A percentile compares a stretch with the other conserved stretches of the same genome.
Conservation (phyloP, 2,797 vertebrate species). For the Pipistrellus kuhlii region DNA sequence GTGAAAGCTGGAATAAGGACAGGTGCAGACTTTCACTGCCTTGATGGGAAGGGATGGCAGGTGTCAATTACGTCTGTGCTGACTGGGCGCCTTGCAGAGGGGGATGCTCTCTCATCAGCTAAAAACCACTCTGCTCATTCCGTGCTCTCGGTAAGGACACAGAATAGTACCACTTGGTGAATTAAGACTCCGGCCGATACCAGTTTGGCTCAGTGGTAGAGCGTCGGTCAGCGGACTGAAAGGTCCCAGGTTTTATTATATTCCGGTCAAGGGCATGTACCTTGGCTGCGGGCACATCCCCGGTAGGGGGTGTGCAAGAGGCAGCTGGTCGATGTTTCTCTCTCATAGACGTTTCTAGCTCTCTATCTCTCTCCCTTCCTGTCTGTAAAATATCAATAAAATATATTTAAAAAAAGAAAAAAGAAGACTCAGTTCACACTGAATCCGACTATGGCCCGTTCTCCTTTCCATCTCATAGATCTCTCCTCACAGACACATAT, state of each 20-base stretch:
- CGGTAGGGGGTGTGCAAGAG: too few relatives aligned
- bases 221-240: too few relatives aligned
- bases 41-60: neutral
- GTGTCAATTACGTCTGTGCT: neutral
- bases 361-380: too few relatives aligned
- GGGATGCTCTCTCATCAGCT: neutral
- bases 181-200: neutral
- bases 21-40: neutral
- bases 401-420: too few relatives aligned
- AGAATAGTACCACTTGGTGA: neutral
- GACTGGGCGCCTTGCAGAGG: neutral
- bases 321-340: too few relatives aligned
- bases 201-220: too few relatives aligned
- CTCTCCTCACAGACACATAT: neutral
- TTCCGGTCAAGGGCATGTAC: too few relatives aligned
- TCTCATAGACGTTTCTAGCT: too few relatives aligned
- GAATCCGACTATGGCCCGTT: neutral
- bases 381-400: too few relatives aligned
- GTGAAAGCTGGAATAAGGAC: neutral
- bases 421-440: neutral
- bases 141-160: neutral
- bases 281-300: too few relatives aligned
- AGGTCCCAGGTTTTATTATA: too few relatives aligned
- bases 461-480: neutral
- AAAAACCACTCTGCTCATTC: constrained; percentile 23